Evolutionary conservation across 2,888 invertebrate genomes (phyloP).

Genomic region (Dastarcus helophoroides): DNA sequence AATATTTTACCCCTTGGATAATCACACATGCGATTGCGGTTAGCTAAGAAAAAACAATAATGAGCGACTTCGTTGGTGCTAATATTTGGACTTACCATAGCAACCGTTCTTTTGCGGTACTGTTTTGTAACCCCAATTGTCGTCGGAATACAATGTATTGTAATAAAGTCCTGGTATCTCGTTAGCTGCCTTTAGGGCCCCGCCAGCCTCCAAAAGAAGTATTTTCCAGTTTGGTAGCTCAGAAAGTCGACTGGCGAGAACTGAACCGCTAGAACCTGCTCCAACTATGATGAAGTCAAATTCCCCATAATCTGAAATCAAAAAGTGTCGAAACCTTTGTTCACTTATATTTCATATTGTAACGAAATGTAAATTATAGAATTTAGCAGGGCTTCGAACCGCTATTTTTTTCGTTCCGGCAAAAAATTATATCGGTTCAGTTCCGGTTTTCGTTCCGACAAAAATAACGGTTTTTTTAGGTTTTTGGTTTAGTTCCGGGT

Average conservation of each 20-base stretch:
- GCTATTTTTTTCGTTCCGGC: too few relatives aligned
- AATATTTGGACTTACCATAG: conserved; percentile 11
- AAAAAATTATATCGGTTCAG: too few relatives aligned
- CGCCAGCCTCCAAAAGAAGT: conserved; percentile 16
- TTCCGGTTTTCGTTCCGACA: too few relatives aligned
- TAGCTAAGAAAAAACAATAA: conserved; percentile 37
- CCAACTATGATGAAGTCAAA: conserved; percentile 14
- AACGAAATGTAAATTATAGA: too few relatives aligned
- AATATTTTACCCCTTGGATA: conserved; percentile 76
- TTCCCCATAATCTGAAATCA: conserved; percentile 11
- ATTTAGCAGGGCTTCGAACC: too few relatives aligned
- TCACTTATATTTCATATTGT: too few relatives aligned
- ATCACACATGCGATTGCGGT: conserved; percentile 63
- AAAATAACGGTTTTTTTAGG: too few relatives aligned
- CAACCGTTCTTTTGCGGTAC: conserved; percentile 16
- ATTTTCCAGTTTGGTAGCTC: conserved; percentile 10
- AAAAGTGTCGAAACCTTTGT: too few relatives aligned
- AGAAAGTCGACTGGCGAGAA: conserved; percentile 11
- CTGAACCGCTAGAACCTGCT: conserved; percentile 13
- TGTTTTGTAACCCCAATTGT: conserved; percentile 19
- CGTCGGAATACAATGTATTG: conserved; percentile 10
- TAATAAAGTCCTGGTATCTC: conserved; percentile 13
- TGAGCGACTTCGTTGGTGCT: background rate
- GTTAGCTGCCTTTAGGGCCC: conserved; percentile 10
- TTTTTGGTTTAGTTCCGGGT: too few relatives aligned